Conservation (phyloP, 2,797 vertebrate genomes). For the Sebastes hubbsi region DNA sequence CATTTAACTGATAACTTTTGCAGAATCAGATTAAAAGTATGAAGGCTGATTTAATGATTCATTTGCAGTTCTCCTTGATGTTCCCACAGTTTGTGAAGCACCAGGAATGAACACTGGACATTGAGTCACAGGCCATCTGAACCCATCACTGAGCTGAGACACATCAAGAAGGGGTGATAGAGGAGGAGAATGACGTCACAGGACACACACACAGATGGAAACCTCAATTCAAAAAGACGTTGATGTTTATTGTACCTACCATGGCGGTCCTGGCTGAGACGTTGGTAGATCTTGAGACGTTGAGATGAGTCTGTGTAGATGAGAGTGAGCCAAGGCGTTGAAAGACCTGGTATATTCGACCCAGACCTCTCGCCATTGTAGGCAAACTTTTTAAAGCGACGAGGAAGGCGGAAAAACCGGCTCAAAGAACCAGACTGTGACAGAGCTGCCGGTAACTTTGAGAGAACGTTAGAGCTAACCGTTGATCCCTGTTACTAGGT, state of each 20-base stretch:
- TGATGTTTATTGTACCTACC: constrained; percentile 60
- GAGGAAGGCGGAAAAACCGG: neutral
- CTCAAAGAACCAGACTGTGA: too few species aligned
- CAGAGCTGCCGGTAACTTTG: neutral
- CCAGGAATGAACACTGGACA: neutral
- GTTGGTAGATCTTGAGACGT: neutral
- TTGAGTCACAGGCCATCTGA: neutral
- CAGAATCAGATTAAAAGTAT: too few species aligned
- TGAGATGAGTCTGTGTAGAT: neutral
- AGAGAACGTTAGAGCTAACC: neutral
- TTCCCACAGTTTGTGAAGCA: neutral
- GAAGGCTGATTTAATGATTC: too few species aligned
- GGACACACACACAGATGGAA: neutral
- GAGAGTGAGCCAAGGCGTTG: neutral
- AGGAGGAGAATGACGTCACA: neutral
- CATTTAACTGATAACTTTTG: too few species aligned
- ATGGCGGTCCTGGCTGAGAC: too few species aligned
- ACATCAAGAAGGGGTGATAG: neutral
- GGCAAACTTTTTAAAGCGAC: constrained; percentile 2
- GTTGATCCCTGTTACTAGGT: too few species aligned
- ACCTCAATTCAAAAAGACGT: too few species aligned
- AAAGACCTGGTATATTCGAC: constrained; percentile 18
- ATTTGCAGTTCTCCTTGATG: neutral
- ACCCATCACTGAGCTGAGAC: neutral
- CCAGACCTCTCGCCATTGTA: constrained; percentile 48